These are phyloP conservation scores for Drosophila barbarae DNA, from an alignment of 2,888 invertebrate genomes.

Conservation along the genomic window DNA sequence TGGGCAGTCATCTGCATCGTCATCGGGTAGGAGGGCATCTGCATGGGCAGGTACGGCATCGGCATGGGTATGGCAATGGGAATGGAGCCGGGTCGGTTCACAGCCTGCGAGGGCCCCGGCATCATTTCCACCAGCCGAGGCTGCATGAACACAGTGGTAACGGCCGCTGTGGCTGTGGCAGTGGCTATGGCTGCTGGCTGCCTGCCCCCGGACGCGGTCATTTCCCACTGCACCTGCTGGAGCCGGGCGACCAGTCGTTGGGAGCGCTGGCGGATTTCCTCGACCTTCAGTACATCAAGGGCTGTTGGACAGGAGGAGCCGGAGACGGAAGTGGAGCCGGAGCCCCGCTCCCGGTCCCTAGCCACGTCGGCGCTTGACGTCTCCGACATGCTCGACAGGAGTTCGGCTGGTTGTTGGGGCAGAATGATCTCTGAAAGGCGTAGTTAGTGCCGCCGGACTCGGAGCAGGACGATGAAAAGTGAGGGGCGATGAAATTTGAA, in stretches of 20 bases:
- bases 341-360: conserved; percentile 34
- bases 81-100: conserved; percentile 1
- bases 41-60: conserved; percentile 16
- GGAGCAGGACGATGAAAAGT: conserved; percentile 2
- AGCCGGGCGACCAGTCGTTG: conserved; percentile 48
- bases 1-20: conserved; percentile 4
- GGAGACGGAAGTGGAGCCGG: neutral
- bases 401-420: neutral
- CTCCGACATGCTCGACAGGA: conserved; percentile 51
- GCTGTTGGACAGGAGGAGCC: conserved; percentile 20
- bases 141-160: conserved; percentile 41
- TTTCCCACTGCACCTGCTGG: conserved; percentile 49
- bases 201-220: conserved; percentile 13
- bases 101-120: neutral
- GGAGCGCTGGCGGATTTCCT: conserved; percentile 50
- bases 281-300: conserved; percentile 28
- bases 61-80: conserved; percentile 16
- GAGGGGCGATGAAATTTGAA: neutral
- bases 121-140: conserved; percentile 20
- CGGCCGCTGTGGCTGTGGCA: conserved; percentile 24
- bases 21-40: conserved; percentile 18
- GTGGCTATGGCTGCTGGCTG: conserved; percentile 14
- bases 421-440: neutral
- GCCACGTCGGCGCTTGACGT: conserved; percentile 43
- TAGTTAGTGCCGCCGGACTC: neutral